A percentile compares a stretch with the other conserved stretches of the same genome.
Conservation (phyloP, 2,888 invertebrate species). For the Drosophila subsilvestris region DNA sequence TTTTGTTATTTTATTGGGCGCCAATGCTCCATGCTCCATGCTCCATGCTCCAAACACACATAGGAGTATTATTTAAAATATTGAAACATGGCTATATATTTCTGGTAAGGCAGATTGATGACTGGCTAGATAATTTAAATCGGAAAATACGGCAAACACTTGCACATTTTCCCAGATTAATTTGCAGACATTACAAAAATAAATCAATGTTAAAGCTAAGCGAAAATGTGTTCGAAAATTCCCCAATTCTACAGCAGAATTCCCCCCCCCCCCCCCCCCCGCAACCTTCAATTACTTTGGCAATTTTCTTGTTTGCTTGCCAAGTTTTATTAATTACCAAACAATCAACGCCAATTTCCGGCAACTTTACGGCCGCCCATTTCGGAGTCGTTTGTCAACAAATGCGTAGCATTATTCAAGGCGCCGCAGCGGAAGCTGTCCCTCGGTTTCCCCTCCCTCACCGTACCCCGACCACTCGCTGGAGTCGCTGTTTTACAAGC, state of each 20-base stretch:
- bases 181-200: background rate
- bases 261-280: background rate
- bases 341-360: slow-evolving; percentile 75
- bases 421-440: slow-evolving; percentile 18
- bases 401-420: slow-evolving; percentile 69
- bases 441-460: slow-evolving; percentile 4
- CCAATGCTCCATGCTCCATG: slow-evolving; percentile 10
- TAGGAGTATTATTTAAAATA: background rate
- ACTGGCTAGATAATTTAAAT: background rate
- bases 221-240: background rate
- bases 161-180: background rate
- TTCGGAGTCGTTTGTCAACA: slow-evolving; percentile 78
- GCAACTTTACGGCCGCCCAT: slow-evolving; percentile 69
- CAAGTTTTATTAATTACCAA: slow-evolving; percentile 74
- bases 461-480: too few relatives aligned
- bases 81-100: background rate
- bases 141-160: background rate
- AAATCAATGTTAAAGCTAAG: slow-evolving; percentile 13
- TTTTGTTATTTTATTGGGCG: slow-evolving; percentile 20
- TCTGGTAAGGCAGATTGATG: background rate
- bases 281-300: slow-evolving; percentile 29
- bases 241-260: background rate
- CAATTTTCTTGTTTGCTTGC: slow-evolving; percentile 27
- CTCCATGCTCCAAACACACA: too few relatives aligned
- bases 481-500: slow-evolving; percentile 52